Conservation (phyloP, 1,140 invertebrate species). For the Bombus haemorrhoidalis region DNA sequence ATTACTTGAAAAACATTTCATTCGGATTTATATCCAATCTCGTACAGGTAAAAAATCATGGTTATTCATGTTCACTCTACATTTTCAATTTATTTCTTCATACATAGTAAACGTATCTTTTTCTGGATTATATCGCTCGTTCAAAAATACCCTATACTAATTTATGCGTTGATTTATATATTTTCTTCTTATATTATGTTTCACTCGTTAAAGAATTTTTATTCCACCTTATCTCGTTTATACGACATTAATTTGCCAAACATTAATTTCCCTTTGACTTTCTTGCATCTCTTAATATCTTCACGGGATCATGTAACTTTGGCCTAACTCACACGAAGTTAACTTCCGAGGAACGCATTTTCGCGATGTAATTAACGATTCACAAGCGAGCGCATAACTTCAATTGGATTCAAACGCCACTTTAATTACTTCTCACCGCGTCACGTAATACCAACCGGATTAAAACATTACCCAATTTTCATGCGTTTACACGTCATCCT, state of each 20-base stretch:
- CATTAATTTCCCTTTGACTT: no score
- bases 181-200: background rate
- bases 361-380: background rate
- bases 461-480: background rate
- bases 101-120: no score
- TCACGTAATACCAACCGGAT: background rate
- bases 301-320: no score
- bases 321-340: no score
- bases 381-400: background rate
- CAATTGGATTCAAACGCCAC: background rate
- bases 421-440: background rate
- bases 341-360: background rate
- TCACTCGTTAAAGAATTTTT: no score
- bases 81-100: background rate
- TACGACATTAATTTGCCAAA: no score
- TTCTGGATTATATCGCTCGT: no score
- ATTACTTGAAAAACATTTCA: background rate
- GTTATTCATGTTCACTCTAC: no score
- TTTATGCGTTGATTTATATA: background rate
- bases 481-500: background rate
- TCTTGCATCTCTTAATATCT: no score
- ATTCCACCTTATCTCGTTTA: no score
- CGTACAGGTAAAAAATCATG: no score
- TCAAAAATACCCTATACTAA: no score
- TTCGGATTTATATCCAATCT: background rate